These are phyloP conservation scores for Hoplostethus mediterraneus DNA, from an alignment of 2,797 vertebrate species.

Conservation along the genomic window DNA sequence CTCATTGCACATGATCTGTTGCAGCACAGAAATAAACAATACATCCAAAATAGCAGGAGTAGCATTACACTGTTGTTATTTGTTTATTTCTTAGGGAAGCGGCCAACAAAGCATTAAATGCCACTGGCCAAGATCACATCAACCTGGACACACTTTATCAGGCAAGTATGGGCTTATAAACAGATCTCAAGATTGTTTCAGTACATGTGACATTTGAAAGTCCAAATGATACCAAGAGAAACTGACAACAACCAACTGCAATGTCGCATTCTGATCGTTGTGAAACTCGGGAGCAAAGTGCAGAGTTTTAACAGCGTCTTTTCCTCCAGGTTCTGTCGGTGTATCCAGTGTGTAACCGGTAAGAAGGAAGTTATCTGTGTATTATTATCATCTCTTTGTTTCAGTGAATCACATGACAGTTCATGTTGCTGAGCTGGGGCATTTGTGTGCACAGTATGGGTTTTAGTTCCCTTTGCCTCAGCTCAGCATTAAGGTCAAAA, in stretches of 20 bases:
- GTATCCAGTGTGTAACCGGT: constrained; percentile 82
- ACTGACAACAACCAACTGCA: background rate
- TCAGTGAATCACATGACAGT: constrained; percentile 46
- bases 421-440: constrained; percentile 1
- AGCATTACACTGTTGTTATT: constrained; percentile 9
- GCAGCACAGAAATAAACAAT: background rate
- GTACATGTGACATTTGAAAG: background rate
- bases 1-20: constrained; percentile 15
- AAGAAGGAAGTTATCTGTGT: constrained; percentile 46
- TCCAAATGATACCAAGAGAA: background rate
- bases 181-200: no score
- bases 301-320: constrained; percentile 22
- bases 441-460: constrained; percentile 16
- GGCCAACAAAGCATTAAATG: constrained; percentile 90
- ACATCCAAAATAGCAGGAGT: background rate
- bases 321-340: constrained; percentile 79
- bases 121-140: constrained; percentile 89
- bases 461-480: constrained; percentile 38
- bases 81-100: constrained; percentile 81
- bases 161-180: constrained; percentile 72
- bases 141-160: constrained; percentile 87
- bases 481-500: constrained; percentile 34
- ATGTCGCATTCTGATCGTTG: background rate
- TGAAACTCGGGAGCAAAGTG: background rate
- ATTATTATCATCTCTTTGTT: background rate